These are phyloP conservation scores for Conomelus anceps DNA, from an alignment of 2,888 invertebrate species.

Conservation along the genomic window DNA sequence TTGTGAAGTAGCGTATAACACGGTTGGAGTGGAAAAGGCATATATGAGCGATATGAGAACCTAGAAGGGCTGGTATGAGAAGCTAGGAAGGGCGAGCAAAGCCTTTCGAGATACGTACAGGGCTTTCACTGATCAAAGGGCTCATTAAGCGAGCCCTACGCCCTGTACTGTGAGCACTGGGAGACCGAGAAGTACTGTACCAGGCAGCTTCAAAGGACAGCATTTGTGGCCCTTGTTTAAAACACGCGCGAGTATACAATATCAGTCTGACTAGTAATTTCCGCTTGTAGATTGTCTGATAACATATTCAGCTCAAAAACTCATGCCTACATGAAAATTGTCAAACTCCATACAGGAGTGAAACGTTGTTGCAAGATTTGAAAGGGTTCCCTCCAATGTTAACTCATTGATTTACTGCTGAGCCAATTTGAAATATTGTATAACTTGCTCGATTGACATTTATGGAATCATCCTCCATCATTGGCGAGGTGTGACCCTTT, in stretches of 20 bases:
- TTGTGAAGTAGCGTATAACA: background rate
- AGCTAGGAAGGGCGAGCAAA: background rate
- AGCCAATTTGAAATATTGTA: too few species aligned
- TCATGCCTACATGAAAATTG: background rate
- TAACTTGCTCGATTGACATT: too few species aligned
- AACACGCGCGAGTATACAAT: background rate
- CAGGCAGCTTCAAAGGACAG: background rate
- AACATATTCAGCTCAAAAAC: background rate
- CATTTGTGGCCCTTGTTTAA: background rate
- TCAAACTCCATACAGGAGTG: background rate
- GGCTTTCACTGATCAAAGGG: background rate
- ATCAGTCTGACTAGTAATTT: background rate
- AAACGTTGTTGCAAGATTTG: background rate
- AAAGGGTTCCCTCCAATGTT: background rate
- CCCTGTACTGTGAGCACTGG: too few species aligned
- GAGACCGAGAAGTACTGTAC: background rate
- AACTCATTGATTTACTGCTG: background rate
- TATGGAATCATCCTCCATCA: too few species aligned
- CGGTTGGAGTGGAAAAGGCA: background rate
- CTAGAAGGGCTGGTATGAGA: background rate
- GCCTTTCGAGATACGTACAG: background rate
- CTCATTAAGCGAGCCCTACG: background rate
- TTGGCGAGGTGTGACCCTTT: too few species aligned
- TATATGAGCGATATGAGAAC: background rate
- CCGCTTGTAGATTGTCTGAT: background rate